These are phyloP conservation scores for Amaurobius ferox DNA, from an alignment of 2,888 invertebrate genomes.

Conservation along the genomic window DNA sequence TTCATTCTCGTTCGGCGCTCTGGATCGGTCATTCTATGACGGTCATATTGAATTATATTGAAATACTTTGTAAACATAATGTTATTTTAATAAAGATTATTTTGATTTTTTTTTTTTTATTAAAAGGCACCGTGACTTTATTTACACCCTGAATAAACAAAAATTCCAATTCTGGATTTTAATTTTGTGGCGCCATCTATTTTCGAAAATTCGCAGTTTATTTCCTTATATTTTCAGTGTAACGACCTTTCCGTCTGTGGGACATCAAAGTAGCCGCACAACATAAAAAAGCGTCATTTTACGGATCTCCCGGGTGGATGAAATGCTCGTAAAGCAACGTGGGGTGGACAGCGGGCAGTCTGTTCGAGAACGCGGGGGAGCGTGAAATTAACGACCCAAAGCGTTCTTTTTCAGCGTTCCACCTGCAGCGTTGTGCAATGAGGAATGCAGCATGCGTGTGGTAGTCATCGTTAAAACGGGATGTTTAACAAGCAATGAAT, in stretches of 20 bases:
- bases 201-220: neutral
- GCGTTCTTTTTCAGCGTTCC: neutral
- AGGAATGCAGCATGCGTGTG: neutral
- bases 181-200: slow-evolving; percentile 28
- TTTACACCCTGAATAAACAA: too few relatives aligned
- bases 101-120: too few relatives aligned
- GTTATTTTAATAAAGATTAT: too few relatives aligned
- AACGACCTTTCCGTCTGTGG: slow-evolving; percentile 38
- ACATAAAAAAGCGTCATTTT: slow-evolving; percentile 66
- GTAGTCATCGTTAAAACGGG: slow-evolving; percentile 8
- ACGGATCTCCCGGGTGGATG: slow-evolving; percentile 30
- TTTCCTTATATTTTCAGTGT: slow-evolving; percentile 13
- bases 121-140: too few relatives aligned
- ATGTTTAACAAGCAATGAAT: slow-evolving; percentile 30
- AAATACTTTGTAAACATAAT: too few relatives aligned
- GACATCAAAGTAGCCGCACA: slow-evolving; percentile 57
- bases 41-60: too few relatives aligned
- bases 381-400: slow-evolving; percentile 54
- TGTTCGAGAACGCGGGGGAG: slow-evolving; percentile 22
- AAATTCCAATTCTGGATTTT: too few relatives aligned
- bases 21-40: too few relatives aligned
- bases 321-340: slow-evolving; percentile 48
- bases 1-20: too few relatives aligned
- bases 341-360: slow-evolving; percentile 64
- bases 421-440: neutral